These are phyloP conservation scores for Pinna nobilis DNA, from an alignment of 1,140 invertebrate species.

Conservation along the genomic window DNA sequence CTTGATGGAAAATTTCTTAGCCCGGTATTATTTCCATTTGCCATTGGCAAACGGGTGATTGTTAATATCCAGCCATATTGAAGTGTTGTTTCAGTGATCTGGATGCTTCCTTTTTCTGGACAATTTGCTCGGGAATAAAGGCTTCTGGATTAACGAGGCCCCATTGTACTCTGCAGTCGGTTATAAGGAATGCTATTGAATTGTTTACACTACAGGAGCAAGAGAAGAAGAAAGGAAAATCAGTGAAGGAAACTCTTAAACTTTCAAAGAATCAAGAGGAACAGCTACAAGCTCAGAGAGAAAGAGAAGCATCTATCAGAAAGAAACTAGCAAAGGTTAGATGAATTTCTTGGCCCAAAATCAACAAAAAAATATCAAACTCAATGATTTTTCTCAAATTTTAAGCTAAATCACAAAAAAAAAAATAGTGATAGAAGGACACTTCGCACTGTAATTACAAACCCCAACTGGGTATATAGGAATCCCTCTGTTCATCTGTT, in stretches of 20 bases:
- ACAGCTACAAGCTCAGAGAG: slow-evolving; percentile 88
- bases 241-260: slow-evolving; percentile 83
- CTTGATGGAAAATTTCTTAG: no score
- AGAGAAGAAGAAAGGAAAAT: slow-evolving; percentile 91
- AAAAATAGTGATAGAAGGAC: background rate
- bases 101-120: no score
- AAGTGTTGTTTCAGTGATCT: no score
- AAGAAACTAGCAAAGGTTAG: slow-evolving; percentile 80
- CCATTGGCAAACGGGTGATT: no score
- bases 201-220: slow-evolving; percentile 1
- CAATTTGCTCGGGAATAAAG: no score
- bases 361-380: background rate
- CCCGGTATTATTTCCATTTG: no score
- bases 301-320: slow-evolving; percentile 89
- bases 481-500: background rate
- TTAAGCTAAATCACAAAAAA: background rate
- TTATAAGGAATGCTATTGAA: background rate
- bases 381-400: background rate
- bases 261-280: slow-evolving; percentile 95
- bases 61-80: no score
- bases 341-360: background rate
- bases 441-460: background rate
- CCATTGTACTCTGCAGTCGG: background rate
- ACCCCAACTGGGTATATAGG: background rate
- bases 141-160: no score